A percentile compares a stretch with the other conserved stretches of the same genome.
phyloP scores from a whole-genome alignment of 2,888 invertebrate genomes.

The Erpobdella octoculata region DNA sequence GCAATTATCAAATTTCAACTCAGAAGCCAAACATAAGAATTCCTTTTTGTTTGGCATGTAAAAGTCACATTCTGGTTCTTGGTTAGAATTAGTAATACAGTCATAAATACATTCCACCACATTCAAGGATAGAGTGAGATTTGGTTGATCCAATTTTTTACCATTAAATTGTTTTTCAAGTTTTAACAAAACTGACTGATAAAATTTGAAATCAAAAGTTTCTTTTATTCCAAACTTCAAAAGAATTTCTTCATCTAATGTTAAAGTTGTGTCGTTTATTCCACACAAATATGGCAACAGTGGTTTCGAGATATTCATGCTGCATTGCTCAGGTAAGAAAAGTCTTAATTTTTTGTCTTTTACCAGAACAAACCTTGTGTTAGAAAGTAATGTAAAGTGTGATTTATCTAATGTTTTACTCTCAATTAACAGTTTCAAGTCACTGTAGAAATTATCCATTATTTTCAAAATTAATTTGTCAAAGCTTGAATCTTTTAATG shows the following conservation, averaged over 20 bases:
- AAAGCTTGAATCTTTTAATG: not conserved
- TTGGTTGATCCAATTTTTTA: not conserved
- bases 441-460: not conserved
- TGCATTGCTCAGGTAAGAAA: not conserved
- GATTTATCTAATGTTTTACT: not conserved
- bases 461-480: not conserved
- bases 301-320: not conserved
- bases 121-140: not conserved
- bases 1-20: conserved; percentile 39
- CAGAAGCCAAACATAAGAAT: conserved; percentile 32
- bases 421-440: not conserved
- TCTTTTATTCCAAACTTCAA: conserved; percentile 3
- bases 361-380: not conserved
- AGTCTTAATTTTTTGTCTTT: not conserved
- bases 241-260: not conserved
- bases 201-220: not conserved
- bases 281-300: conserved; percentile 22
- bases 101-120: conserved; percentile 3
- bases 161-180: conserved; percentile 1
- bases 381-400: not conserved
- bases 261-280: not conserved
- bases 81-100: not conserved
- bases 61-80: conserved; percentile 20
- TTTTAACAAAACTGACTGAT: not conserved
- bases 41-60: conserved; percentile 37